Conservation (phyloP, 2,797 vertebrate genomes). For the Manis javanica region DNA sequence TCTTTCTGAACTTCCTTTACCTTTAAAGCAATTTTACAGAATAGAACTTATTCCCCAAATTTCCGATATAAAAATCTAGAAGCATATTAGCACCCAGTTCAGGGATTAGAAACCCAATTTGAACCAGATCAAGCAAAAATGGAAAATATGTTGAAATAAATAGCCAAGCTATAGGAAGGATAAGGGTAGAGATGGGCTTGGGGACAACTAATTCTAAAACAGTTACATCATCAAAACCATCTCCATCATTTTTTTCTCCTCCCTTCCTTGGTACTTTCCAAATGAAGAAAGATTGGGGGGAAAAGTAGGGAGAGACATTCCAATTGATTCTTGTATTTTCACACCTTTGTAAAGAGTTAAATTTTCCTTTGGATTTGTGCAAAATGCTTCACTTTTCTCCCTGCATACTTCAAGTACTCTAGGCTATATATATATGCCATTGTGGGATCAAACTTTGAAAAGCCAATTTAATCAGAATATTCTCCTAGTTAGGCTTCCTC, state of each 20-base stretch:
- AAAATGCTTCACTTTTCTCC: not conserved
- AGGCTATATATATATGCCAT: not conserved
- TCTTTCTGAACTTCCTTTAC: not conserved
- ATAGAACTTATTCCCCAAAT: not conserved
- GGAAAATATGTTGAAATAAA: not conserved
- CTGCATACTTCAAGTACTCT: not conserved
- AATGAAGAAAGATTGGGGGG: not conserved
- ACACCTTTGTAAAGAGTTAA: not conserved
- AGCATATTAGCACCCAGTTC: not conserved
- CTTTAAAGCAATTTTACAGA: not conserved
- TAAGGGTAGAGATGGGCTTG: not conserved
- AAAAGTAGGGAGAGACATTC: not conserved
- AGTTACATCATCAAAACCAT: not conserved
- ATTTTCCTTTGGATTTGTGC: not conserved
- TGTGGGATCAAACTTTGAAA: not conserved
- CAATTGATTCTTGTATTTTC: not conserved
- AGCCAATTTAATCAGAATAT: not conserved
- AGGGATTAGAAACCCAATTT: not conserved
- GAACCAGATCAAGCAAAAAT: not conserved
- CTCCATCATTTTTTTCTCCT: not conserved
- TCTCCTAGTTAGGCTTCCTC: not conserved
- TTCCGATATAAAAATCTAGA: not conserved
- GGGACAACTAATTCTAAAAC: not conserved
- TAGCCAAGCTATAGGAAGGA: not conserved
- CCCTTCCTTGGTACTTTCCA: not conserved